Evolutionary conservation across 2,888 invertebrate species (phyloP).

Genomic region (Dryomyza anilis): DNA sequence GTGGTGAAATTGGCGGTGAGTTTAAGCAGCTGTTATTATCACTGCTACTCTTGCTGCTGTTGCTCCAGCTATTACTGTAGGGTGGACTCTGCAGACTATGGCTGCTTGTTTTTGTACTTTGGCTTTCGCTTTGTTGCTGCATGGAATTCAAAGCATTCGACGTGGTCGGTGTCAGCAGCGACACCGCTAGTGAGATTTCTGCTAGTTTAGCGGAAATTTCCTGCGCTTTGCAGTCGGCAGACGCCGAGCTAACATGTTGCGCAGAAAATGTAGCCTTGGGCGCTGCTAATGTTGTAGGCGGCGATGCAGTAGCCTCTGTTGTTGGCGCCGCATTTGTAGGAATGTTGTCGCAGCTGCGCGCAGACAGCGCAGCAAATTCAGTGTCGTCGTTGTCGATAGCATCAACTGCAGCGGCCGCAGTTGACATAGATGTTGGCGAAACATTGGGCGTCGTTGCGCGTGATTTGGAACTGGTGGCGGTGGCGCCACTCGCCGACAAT

Average conservation of each 20-base stretch:
- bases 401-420: not conserved
- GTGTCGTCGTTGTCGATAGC: not conserved
- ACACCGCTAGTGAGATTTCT: constrained; percentile 33
- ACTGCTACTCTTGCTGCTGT: constrained; percentile 1
- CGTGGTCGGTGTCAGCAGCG: constrained; percentile 33
- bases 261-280: constrained; percentile 28
- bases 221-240: constrained; percentile 29
- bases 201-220: constrained; percentile 37
- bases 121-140: not conserved
- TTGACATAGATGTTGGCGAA: not conserved
- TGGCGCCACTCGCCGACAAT: not conserved
- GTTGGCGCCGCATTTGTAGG: no score
- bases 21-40: constrained; percentile 13
- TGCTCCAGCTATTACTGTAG: not conserved
- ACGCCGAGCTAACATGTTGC: not conserved
- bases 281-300: not conserved
- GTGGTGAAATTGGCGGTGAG: constrained; percentile 28
- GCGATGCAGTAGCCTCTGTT: no score
- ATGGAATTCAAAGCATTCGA: constrained; percentile 24
- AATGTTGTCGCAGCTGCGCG: no score
- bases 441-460: not conserved
- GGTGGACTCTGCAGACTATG: not conserved
- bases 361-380: no score
- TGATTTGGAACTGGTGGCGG: not conserved
- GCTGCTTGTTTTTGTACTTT: constrained; percentile 9